Evolutionary conservation across 2,113 vertebrate species (phyloP).

Genomic region (Archilochus colubris): DNA sequence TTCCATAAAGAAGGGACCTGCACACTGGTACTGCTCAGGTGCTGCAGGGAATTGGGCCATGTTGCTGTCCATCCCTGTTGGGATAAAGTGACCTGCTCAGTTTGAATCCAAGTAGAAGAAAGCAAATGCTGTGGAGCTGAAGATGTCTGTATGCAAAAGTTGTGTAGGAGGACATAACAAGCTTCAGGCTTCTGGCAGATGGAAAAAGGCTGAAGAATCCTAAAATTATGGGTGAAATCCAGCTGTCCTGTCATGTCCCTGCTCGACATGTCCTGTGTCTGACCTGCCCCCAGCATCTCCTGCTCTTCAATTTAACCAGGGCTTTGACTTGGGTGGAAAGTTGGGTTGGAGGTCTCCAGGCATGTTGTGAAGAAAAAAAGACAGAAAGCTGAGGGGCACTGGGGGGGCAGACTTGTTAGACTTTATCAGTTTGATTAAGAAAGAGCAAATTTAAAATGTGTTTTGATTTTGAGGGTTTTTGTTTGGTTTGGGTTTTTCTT

Average conservation of each 20-base stretch:
- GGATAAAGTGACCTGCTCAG: rapidly evolving
- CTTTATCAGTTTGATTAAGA: neutral
- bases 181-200: slow-evolving; percentile 16
- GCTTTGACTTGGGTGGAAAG: neutral
- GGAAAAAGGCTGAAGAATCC: slow-evolving; percentile 14
- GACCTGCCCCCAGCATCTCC: neutral
- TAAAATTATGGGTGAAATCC: neutral
- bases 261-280: no score
- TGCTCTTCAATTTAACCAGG: neutral
- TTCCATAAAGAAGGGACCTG: neutral
- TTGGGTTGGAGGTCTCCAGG: neutral
- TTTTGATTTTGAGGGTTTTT: neutral
- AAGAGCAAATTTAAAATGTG: neutral
- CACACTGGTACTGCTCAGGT: neutral
- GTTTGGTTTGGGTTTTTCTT: neutral
- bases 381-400: neutral
- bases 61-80: rapidly evolving
- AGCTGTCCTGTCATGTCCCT: neutral
- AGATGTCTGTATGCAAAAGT: neutral
- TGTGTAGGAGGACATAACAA: slow-evolving; percentile 8
- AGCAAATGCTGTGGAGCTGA: neutral
- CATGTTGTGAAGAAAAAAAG: neutral
- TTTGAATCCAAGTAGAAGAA: neutral
- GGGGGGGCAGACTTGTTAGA: neutral
- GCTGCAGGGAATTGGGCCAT: neutral